Evolutionary conservation across 2,888 invertebrate species (phyloP).

Genomic region (Rhagonycha lutea): DNA sequence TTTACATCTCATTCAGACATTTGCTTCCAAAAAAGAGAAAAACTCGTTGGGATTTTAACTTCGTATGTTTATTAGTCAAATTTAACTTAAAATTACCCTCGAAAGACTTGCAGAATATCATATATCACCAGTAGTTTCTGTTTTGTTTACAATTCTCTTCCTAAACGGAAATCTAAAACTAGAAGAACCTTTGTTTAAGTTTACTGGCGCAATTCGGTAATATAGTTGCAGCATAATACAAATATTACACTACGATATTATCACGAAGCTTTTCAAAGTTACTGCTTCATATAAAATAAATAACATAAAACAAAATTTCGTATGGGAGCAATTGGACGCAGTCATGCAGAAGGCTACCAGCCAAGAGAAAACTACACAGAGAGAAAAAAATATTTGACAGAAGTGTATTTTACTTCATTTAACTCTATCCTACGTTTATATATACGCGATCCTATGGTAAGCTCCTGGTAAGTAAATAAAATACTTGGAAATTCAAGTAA

Average conservation of each 20-base stretch:
- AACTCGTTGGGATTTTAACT: neutral
- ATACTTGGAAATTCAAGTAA: too few species aligned
- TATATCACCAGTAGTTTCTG: conserved; percentile 4
- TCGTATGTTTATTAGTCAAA: neutral
- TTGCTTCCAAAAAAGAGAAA: neutral
- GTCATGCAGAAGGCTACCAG: neutral
- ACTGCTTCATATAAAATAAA: neutral
- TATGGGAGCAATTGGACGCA: neutral
- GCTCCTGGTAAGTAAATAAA: too few species aligned
- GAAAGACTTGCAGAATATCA: neutral
- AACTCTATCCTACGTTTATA: too few species aligned
- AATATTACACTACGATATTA: neutral
- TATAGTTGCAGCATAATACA: neutral
- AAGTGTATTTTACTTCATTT: too few species aligned
- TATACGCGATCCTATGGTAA: too few species aligned
- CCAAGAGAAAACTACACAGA: neutral
- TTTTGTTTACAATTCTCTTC: conserved; percentile 15
- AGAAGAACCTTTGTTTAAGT: conserved; percentile 18
- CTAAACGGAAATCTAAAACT: conserved; percentile 23
- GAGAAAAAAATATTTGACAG: too few species aligned
- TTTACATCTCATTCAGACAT: neutral
- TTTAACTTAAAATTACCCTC: neutral
- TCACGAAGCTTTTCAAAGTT: neutral
- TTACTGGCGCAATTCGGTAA: conserved; percentile 17
- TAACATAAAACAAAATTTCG: neutral